These are phyloP conservation scores for Babyrousa celebensis DNA, from an alignment of 2,797 vertebrate species.

Conservation along the genomic window DNA sequence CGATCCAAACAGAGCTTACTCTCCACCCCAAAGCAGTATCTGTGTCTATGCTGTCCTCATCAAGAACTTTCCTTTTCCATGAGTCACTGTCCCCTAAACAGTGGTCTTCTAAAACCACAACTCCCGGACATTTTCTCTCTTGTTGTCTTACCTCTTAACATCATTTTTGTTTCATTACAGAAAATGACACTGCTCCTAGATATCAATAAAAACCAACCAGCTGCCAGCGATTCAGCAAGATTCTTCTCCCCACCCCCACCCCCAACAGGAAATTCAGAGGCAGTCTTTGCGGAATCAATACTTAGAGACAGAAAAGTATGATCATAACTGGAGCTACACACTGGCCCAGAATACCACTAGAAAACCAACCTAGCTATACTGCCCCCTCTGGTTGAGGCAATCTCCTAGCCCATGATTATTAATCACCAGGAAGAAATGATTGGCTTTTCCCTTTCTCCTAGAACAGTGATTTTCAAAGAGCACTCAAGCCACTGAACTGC, in stretches of 20 bases:
- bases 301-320: background rate
- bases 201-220: constrained; percentile 64
- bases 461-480: constrained; percentile 83
- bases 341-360: background rate
- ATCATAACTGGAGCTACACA: background rate
- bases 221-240: constrained; percentile 54
- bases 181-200: constrained; percentile 57
- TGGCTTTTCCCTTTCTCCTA: constrained; percentile 78
- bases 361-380: constrained; percentile 7
- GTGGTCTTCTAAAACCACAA: constrained; percentile 37
- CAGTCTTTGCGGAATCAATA: constrained; percentile 44
- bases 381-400: constrained; percentile 14
- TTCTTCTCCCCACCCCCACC: constrained; percentile 4
- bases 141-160: constrained; percentile 63
- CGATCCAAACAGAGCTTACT: background rate
- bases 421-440: constrained; percentile 76
- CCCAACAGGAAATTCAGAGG: constrained; percentile 53
- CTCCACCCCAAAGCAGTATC: background rate
- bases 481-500: constrained; percentile 78
- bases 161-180: constrained; percentile 62
- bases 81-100: constrained; percentile 22
- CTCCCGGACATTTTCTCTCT: background rate
- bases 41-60: background rate
- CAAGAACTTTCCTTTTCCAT: background rate
- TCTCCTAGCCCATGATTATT: constrained; percentile 67